Evolutionary conservation across 2,797 vertebrate species (phyloP).

Genomic region (Lutjanus campechanus): DNA sequence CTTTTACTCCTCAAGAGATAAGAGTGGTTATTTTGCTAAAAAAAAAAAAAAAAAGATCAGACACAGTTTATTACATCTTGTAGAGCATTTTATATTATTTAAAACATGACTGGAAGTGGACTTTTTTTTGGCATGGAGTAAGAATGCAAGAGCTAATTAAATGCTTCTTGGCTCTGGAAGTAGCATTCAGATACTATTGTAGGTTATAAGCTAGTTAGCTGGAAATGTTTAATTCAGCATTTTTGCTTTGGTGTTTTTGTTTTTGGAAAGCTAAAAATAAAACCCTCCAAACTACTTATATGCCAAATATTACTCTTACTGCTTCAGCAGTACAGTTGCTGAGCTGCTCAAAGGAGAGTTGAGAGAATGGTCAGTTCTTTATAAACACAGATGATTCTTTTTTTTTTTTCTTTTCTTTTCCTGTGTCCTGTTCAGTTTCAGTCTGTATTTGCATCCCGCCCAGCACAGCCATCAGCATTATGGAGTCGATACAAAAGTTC

Average conservation of each 20-base stretch:
- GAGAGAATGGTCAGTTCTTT: background rate
- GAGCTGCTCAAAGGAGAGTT: background rate
- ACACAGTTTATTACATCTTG: too few species aligned
- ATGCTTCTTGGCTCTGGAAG: background rate
- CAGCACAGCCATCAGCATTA: constrained; percentile 39
- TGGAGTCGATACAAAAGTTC: constrained; percentile 6
- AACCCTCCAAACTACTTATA: background rate
- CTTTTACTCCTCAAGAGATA: background rate
- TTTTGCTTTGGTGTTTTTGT: background rate
- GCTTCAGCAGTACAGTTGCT: background rate
- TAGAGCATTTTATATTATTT: too few species aligned
- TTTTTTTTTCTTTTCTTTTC: background rate
- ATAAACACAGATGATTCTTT: constrained; percentile 5
- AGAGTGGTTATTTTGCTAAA: background rate
- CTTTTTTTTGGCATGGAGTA: too few species aligned
- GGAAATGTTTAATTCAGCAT: background rate
- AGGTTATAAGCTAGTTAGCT: too few species aligned
- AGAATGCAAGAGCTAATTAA: background rate
- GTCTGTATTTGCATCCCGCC: constrained; percentile 18
- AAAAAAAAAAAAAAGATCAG: background rate
- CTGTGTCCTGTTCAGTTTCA: background rate
- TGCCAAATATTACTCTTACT: background rate
- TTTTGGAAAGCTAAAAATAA: background rate
- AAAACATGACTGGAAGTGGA: too few species aligned
- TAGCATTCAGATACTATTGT: background rate